These are phyloP conservation scores for Catocala nupta DNA, from an alignment of 2,888 invertebrate species.

Conservation along the genomic window DNA sequence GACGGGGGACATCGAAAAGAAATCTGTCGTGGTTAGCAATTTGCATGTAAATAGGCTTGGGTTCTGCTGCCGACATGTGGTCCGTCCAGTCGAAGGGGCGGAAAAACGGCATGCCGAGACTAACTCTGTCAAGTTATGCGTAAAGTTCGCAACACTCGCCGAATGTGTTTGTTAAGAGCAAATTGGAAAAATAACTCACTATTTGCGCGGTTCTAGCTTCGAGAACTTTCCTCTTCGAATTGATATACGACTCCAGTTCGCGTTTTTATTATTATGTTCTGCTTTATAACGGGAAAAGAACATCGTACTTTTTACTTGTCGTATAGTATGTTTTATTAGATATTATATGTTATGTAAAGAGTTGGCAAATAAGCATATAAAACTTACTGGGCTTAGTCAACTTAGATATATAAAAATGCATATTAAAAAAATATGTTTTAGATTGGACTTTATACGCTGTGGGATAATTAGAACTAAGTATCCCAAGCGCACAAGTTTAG, in stretches of 20 bases:
- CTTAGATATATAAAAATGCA: too few species aligned
- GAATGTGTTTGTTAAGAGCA: slow-evolving; percentile 64
- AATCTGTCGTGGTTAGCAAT: slow-evolving; percentile 63
- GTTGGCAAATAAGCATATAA: too few species aligned
- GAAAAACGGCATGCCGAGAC: slow-evolving; percentile 43
- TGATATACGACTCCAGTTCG: slow-evolving; percentile 65
- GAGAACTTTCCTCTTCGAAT: slow-evolving; percentile 49
- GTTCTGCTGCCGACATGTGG: slow-evolving; percentile 65
- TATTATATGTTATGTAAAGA: background rate
- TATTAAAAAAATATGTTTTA: too few species aligned
- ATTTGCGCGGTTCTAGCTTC: slow-evolving; percentile 42
- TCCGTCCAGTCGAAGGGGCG: slow-evolving; percentile 51
- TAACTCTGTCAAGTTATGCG: slow-evolving; percentile 68
- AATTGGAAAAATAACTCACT: slow-evolving; percentile 70
- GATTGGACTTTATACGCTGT: too few species aligned
- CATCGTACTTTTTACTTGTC: slow-evolving; percentile 20
- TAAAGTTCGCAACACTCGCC: slow-evolving; percentile 61
- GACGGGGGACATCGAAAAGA: slow-evolving; percentile 61
- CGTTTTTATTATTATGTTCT: slow-evolving; percentile 26
- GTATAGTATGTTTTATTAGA: slow-evolving; percentile 4
- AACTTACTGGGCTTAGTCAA: too few species aligned
- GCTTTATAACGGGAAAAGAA: slow-evolving; percentile 35
- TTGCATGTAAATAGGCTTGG: slow-evolving; percentile 74
- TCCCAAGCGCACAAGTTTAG: too few species aligned
- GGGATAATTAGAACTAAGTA: too few species aligned